phyloP scores from a whole-genome alignment of 2,113 vertebrate species.

The Sardina pilchardus region DNA sequence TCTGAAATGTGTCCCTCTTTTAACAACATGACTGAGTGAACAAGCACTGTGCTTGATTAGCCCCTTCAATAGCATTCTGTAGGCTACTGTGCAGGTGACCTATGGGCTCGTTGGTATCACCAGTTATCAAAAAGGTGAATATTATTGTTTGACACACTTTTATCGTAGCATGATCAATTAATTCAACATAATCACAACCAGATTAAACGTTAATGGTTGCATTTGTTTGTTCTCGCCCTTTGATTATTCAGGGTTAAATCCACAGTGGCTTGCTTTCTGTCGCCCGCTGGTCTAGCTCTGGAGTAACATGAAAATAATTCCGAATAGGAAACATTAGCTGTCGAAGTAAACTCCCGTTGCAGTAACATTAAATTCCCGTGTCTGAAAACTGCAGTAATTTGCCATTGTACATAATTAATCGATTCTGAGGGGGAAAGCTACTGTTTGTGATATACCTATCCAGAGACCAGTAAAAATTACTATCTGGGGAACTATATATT shows the following conservation, averaged over 20 bases:
- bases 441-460: neutral
- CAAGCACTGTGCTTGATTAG: neutral
- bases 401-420: neutral
- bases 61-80: neutral
- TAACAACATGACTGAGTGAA: neutral
- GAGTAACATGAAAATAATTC: slow-evolving; percentile 5
- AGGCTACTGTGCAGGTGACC: neutral
- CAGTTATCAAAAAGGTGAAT: no score
- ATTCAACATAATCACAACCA: no score
- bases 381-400: neutral
- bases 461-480: neutral
- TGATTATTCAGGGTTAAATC: no score
- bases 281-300: neutral
- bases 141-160: no score
- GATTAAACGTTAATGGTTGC: neutral
- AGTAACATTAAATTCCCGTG: neutral
- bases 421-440: neutral
- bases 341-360: neutral
- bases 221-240: neutral
- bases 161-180: no score
- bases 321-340: neutral
- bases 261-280: neutral
- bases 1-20: neutral
- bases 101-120: neutral
- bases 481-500: neutral